Percentiles rank a stretch among this genome's conserved stretches.
Conservation (phyloP, 2,113 vertebrate species). For the Syrmaticus mikado region DNA sequence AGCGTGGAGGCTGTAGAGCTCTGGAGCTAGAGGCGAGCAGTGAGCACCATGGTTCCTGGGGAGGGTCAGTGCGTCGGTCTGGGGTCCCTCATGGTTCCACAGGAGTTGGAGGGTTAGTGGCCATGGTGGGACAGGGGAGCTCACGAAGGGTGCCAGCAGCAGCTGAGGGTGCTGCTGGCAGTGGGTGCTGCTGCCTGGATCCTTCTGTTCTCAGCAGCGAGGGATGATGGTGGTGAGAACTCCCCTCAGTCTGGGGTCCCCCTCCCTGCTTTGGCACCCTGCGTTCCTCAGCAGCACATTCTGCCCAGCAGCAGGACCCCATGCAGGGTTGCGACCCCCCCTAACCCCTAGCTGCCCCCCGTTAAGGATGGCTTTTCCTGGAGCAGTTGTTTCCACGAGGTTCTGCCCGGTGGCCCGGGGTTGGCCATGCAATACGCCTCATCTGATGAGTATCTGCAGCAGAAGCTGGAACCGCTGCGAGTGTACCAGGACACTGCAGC, state of each 20-base stretch:
- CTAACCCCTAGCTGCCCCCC: rapidly evolving
- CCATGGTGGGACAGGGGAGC: background rate
- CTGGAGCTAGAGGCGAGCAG: background rate
- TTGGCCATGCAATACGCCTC: background rate
- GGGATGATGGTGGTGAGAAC: background rate
- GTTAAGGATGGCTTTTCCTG: background rate
- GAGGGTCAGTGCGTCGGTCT: rapidly evolving
- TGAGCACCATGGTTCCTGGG: rapidly evolving
- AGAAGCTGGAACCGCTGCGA: background rate
- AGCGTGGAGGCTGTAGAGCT: rapidly evolving
- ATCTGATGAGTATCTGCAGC: slow-evolving; percentile 38
- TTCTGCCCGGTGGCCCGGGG: background rate
- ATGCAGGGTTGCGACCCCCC: rapidly evolving
- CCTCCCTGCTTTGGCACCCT: background rate
- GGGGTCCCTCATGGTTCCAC: rapidly evolving
- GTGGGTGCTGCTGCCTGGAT: background rate
- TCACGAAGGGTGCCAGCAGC: background rate
- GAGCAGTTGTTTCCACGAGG: background rate
- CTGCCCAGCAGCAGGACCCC: background rate
- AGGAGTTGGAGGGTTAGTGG: rapidly evolving
- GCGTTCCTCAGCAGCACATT: background rate
- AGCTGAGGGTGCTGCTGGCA: background rate
- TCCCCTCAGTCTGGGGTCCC: rapidly evolving
- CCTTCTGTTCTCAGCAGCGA: rapidly evolving
- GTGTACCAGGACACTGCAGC: slow-evolving; percentile 67